Evolutionary conservation across 2,888 invertebrate genomes (phyloP), one percentile per base, ranked within the genome.

Genomic region (Epiblema foenella): DNA sequence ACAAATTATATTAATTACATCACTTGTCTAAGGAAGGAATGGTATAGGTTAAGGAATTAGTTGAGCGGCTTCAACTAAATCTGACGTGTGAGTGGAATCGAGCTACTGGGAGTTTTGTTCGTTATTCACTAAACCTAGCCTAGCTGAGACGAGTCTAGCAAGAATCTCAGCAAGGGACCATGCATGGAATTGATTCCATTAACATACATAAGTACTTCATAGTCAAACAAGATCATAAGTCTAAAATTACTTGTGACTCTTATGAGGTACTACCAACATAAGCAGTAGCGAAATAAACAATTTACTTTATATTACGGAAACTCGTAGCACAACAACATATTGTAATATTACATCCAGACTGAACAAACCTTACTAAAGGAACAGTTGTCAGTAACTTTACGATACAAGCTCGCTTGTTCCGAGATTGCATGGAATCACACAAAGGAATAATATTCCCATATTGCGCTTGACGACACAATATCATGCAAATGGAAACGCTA

Each of bases 371-470:
- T 68, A 54, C 52, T 18, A 52, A 60, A 46, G 42, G 54, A 39
- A 52, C 54, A 49, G 62, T 46, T 63, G 68, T 57, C 62, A 68
- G 52, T 68, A 56, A 63, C 18, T 69, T 63, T 63, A 63, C 62
- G 54, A 69, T 63, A 69, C 62, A 60, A 52, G 46, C 49, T 20
- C 56, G 42, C 60, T 60, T 68, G 68, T 62, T 56, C 59, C 46
- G 62, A 68, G 68, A 62, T 68, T 62, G 62, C 60, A 68, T 68
- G 59, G 59, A 68, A 68, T 68, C 54, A 42, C 69, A 69, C 69
- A 69, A 69, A 69, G 69, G 69, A 69, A 69, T 69, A 63, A 63
- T 69, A 69, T 69, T 69, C 64, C 33, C 64, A 65, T 69, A 69
- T 69, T 69, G 69, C 51, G 64, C 63, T 56, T 56, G 62, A 62